Base-by-base conservation (phyloP, 2,888 invertebrate species). In the Halictus quadricinctus region DNA sequence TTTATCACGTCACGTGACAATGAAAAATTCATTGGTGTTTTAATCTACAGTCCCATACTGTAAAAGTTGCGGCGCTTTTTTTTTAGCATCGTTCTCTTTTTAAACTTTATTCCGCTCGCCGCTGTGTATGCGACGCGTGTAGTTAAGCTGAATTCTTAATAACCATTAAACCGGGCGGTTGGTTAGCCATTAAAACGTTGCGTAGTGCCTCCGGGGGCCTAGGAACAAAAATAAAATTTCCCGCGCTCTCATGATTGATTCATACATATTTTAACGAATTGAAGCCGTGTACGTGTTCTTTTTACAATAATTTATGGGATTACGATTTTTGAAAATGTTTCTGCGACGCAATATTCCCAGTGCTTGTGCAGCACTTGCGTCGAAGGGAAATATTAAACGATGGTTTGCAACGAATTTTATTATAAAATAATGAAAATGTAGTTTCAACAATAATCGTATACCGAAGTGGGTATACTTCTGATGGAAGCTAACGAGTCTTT, bases 91-190 rank as follows among this genome's bases (percentile, higher is more conserved):
- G 64, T 64, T 15, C 64, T 15, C 29, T 29, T 69, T 69, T 41
- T 21, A 69, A 69, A 69, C 21, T 41, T 36, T 21, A 69, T 69
- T 41, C 10, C 10, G 18, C 41, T 18, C 41, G 66, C 18, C 66
- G 21, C 66, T 21, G 36, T 66, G 1, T 21, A 36, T 10, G 36
- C 36, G 21, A 18, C 66, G 21, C 66, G 41, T 69, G 36, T 10
- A 41, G 21, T 41, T 69, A 29, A 64, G 66, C 36, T 69, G 66
- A 41, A 69, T 69, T 69, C 36, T 69, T 69, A 69, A 69, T 69
- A 69, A 21, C 36, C 66, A 69, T 69, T 69, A 69, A 69, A 69
- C 18, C 21, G 41, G 36, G 36, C 36, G 18, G 66, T 69, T 41
- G 66, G 66, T 69, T 41, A 69, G 66, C 66, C 66, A 41, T 41